Evolutionary conservation across 1,140 invertebrate genomes (phyloP), one percentile per base, ranked within the genome.

Genomic region (Lycorma delicatula): DNA sequence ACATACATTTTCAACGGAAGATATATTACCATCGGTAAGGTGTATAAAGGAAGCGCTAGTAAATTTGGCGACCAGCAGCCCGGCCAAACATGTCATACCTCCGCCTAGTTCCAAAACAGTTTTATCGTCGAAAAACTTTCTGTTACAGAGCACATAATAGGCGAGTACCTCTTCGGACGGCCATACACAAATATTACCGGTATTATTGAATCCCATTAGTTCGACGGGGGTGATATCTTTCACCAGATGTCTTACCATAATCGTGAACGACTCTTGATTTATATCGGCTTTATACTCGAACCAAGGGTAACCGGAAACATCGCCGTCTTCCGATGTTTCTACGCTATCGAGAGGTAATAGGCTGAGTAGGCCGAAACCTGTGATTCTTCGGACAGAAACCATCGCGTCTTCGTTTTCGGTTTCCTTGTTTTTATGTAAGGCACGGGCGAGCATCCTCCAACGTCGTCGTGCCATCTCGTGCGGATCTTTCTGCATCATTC

Each of bases 131-230:
- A 90, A 91, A 11, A 23, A 38, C 13, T 56, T 49, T 34, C 77
- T 70, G 68, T 91, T 85, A 60, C 79, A 78, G 29, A 89, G 72
- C 58, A 84, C 77, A 68, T 87, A 85, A 64, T 86, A 85, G 1
- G 86, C 80, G 25, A 93, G 70, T 7, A 90, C 84, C 72, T 92
- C 89, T 72, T 93, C 90, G 3, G 89, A 90, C 9, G 89, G 89
- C 90, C 90, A 93, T 1, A 93, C 82, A 74, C 89, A 91, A 2
- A 93, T 81, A 72, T 92, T 93, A n/a, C 90, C 90, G 1, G 90
- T 93, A 64, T 92, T 92, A 70, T 93, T 91, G 72, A 91, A 92
- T 1, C 89, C 89, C 70, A 85, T 84, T 22, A 93, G 72, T 64
- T 86, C 82, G 63, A 77, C 79, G 3, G 83, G 81, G 0, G 83